phyloP scores from a whole-genome alignment of 2,888 invertebrate genomes.

The Caenorhabditis panamensis region DNA sequence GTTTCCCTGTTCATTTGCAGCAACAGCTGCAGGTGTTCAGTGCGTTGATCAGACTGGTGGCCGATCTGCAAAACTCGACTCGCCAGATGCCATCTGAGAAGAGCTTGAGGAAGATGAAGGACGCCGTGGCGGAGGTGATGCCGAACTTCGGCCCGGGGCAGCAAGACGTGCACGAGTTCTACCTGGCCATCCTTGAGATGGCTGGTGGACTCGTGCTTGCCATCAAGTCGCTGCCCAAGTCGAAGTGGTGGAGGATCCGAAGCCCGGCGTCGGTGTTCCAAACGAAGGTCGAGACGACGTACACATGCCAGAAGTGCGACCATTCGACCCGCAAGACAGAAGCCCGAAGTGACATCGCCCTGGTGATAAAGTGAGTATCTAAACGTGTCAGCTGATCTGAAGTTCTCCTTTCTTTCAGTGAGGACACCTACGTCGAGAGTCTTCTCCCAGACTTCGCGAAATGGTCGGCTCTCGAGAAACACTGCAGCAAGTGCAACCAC shows the following conservation, averaged over 20 bases:
- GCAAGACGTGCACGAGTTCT: conserved; percentile 20
- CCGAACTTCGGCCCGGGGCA: neutral
- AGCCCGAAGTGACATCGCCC: neutral
- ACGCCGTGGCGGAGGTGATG: neutral
- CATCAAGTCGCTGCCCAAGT: no score
- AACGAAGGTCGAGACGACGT: neutral
- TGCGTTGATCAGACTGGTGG: no score
- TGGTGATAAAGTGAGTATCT: neutral
- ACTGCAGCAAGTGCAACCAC: neutral
- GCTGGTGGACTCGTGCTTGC: neutral
- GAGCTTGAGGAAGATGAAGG: neutral
- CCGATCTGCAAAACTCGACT: no score
- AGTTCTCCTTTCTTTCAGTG: neutral
- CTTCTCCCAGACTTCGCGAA: neutral
- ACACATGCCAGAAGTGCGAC: conserved; percentile 4
- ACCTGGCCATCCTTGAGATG: neutral
- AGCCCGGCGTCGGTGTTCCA: conserved; percentile 8
- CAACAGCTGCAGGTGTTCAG: no score
- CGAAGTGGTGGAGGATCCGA: neutral
- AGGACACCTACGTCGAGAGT: neutral
- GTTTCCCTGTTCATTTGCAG: no score
- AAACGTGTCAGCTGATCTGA: no score
- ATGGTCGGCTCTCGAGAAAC: conserved; percentile 11
- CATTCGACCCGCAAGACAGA: neutral
- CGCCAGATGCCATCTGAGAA: no score